Evolutionary conservation across 1,140 invertebrate species (phyloP).

Genomic region (Elymnias hypermnestra): DNA sequence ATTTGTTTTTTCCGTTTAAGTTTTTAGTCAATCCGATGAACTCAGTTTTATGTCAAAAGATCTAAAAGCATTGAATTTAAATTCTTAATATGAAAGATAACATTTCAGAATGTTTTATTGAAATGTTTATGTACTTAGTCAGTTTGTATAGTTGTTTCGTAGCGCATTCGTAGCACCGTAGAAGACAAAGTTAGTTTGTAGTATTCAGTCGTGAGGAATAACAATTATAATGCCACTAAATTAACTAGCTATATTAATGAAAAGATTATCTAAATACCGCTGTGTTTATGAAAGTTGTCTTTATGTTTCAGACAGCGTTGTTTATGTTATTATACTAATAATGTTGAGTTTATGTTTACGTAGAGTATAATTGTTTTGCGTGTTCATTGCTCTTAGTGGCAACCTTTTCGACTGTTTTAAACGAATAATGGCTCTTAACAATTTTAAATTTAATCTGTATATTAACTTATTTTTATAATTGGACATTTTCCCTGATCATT

Average conservation of each 20-base stretch:
- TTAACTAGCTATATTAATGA: slow-evolving; percentile 6
- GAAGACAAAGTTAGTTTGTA: slow-evolving; percentile 9
- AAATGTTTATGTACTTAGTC: too few relatives aligned
- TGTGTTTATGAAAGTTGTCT: slow-evolving; percentile 6
- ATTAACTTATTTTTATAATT: too few relatives aligned
- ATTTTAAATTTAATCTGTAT: too few relatives aligned
- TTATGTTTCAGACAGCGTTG: slow-evolving; percentile 2
- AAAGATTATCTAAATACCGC: slow-evolving; percentile 8
- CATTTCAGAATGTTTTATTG: too few relatives aligned
- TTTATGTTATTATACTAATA: slow-evolving; percentile 6
- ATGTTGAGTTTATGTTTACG: background rate
- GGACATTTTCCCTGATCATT: too few relatives aligned
- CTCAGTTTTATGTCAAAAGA: too few relatives aligned
- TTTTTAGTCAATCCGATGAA: too few relatives aligned
- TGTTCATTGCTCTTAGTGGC: slow-evolving; percentile 1
- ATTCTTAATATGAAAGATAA: too few relatives aligned
- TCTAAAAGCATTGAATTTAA: too few relatives aligned
- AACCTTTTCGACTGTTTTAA: background rate
- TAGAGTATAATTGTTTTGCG: slow-evolving; percentile 1
- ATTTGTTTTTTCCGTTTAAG: too few relatives aligned
- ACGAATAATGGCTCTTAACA: too few relatives aligned
- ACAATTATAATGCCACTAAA: slow-evolving; percentile 4
- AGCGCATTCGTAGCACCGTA: slow-evolving; percentile 34
- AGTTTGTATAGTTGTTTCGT: slow-evolving; percentile 17
- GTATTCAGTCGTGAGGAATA: slow-evolving; percentile 8